Evolutionary conservation across 64 coral and sea anemone species (phyloP).

Genomic region (Montipora efflorescens): DNA sequence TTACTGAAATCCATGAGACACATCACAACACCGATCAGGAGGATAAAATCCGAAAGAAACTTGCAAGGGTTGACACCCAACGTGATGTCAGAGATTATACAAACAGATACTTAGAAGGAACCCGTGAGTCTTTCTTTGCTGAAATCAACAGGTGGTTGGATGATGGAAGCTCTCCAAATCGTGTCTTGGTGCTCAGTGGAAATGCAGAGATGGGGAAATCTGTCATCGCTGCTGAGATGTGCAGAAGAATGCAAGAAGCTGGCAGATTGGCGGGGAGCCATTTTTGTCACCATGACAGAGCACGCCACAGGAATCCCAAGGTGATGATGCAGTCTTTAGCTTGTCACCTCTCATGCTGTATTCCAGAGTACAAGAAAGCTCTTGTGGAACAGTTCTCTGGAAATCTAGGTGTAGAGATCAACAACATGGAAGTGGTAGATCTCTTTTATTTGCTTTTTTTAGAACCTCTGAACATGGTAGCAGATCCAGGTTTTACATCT

Average conservation of each 20-base stretch:
- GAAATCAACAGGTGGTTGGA: not conserved
- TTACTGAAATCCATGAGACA: too few relatives aligned
- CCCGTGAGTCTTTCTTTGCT: not conserved
- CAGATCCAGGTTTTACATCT: not conserved
- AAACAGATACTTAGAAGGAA: not conserved
- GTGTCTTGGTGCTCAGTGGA: conserved; percentile 41
- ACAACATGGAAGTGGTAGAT: conserved; percentile 49
- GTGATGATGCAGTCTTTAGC: conserved; percentile 64
- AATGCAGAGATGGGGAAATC: conserved; percentile 61
- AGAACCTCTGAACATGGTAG: conserved; percentile 12
- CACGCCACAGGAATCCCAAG: conserved; percentile 44
- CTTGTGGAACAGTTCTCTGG: conserved; percentile 31
- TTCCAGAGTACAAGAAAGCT: conserved; percentile 47
- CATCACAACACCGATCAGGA: not conserved
- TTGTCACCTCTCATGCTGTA: conserved; percentile 2
- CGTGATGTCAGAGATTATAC: not conserved
- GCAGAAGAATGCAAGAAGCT: conserved; percentile 34
- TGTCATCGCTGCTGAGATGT: conserved; percentile 23
- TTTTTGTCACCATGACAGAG: conserved; percentile 48
- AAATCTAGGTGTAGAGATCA: conserved; percentile 27
- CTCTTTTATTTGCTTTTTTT: conserved; percentile 56
- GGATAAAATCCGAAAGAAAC: not conserved
- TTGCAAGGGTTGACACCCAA: not conserved
- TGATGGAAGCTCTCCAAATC: not conserved
- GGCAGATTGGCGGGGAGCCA: conserved; percentile 47